Evolutionary conservation across 2,888 invertebrate genomes (phyloP), one percentile per base, ranked within the genome.

Genomic region (Mesorhabditis spiculigera): DNA sequence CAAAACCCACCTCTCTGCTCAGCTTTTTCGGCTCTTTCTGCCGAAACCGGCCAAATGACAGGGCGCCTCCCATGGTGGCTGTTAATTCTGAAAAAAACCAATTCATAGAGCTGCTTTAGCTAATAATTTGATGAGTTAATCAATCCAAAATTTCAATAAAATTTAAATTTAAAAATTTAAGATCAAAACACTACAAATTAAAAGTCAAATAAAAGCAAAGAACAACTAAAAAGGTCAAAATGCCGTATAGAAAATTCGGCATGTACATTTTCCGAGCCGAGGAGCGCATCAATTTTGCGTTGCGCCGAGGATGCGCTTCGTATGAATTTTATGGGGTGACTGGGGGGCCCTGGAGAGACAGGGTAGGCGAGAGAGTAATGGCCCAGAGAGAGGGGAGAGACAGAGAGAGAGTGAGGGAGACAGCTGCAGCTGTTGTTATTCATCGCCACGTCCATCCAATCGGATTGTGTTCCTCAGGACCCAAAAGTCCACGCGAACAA

Each of bases 1-100:
- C n/a, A n/a, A 10, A n/a, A 13, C 58, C n/a, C 58, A 50, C 58
- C 58, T 50, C 58, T 50, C 58, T 50, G n/a, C 58, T 50, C 58
- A n/a, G 58, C n/a, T 50, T 50, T n/a, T 50, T 50, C 58, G 58
- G 58, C n/a, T n/a, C n/a, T 3, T 50, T 10, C 58, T 50, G 58
- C 8, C 58, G 58, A 50, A 50, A 50, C 10, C 58, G 58, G 8
- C 58, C 58, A 50, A 50, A 50, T 50, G 58, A 13, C 10, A 50
- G 2, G 10, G n/a, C 58, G 2, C 58, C 58, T 1, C 58, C 58
- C 58, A 50, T 50, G 58, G n/a, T 13, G 8, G 58, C 8, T 13
- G n/a, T 13, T 50, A 50, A 50, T n/a, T 50, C 10, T 10, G n/a
- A n/a, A 50, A 13, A 50, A 50, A 50, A 28, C 28, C 1, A 50